Percentiles rank a stretch among this genome's conserved stretches.
phyloP scores from a whole-genome alignment of 2,113 vertebrate genomes.

The Gobio gobio region DNA sequence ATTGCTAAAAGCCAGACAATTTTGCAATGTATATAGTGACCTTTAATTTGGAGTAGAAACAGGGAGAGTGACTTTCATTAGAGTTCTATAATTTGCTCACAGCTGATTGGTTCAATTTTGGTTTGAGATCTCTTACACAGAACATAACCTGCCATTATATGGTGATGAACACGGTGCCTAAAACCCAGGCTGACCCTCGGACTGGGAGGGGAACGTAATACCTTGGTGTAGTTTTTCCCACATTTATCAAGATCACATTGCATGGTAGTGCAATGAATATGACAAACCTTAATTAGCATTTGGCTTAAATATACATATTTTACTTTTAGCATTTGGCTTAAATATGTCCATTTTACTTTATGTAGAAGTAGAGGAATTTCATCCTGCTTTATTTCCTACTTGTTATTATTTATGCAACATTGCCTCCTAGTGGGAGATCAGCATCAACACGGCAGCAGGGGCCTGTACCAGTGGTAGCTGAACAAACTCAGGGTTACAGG shows the following conservation, averaged over 20 bases:
- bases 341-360: background rate
- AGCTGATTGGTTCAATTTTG: too few relatives aligned
- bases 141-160: too few relatives aligned
- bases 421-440: constrained; percentile 28
- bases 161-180: too few relatives aligned
- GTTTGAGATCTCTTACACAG: too few relatives aligned
- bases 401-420: background rate
- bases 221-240: background rate
- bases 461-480: too few relatives aligned
- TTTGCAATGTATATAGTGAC: too few relatives aligned
- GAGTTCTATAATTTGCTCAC: too few relatives aligned
- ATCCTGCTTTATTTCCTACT: background rate
- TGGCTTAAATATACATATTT: background rate
- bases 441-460: background rate
- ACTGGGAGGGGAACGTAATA: background rate
- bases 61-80: too few relatives aligned
- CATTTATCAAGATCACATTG: background rate
- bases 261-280: background rate
- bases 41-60: too few relatives aligned
- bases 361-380: background rate
- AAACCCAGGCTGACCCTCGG: too few relatives aligned
- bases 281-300: background rate
- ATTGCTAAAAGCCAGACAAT: too few relatives aligned
- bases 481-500: too few relatives aligned
- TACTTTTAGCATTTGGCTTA: background rate